Evolutionary conservation across 2,888 invertebrate species (phyloP).

Genomic region (Lasioglossum leucozonium): DNA sequence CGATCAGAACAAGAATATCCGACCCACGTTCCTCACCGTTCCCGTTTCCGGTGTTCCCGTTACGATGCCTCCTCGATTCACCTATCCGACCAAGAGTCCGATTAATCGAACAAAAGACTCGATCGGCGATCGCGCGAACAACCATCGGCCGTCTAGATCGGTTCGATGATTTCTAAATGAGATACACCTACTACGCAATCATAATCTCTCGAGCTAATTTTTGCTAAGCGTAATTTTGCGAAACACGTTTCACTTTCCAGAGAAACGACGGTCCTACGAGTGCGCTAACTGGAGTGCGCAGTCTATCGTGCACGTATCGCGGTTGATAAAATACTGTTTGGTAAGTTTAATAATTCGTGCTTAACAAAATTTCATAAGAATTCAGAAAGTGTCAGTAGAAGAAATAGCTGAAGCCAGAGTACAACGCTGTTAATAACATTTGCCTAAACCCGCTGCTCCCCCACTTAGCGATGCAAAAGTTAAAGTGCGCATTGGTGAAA

Average conservation of each 20-base stretch:
- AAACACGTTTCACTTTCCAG: background rate
- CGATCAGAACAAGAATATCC: background rate
- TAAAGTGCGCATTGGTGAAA: background rate
- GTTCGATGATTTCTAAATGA: background rate
- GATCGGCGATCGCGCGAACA: too few species aligned
- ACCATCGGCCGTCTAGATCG: background rate
- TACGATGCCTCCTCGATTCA: background rate
- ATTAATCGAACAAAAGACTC: background rate
- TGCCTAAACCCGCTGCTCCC: too few species aligned
- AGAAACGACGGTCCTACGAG: background rate
- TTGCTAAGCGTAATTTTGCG: background rate
- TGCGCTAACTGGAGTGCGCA: background rate
- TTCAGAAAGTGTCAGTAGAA: too few species aligned
- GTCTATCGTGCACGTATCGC: background rate
- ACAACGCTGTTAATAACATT: too few species aligned
- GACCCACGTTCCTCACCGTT: background rate
- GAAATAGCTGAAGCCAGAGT: background rate
- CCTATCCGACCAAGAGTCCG: background rate
- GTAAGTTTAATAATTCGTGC: too few species aligned
- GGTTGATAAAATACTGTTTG: background rate
- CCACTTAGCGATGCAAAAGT: background rate
- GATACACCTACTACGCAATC: background rate
- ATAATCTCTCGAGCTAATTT: too few species aligned
- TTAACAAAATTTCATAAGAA: too few species aligned
- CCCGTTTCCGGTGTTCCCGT: background rate